Base-by-base conservation (phyloP, 2,888 invertebrate species). In the Dasypogon diadema region DNA sequence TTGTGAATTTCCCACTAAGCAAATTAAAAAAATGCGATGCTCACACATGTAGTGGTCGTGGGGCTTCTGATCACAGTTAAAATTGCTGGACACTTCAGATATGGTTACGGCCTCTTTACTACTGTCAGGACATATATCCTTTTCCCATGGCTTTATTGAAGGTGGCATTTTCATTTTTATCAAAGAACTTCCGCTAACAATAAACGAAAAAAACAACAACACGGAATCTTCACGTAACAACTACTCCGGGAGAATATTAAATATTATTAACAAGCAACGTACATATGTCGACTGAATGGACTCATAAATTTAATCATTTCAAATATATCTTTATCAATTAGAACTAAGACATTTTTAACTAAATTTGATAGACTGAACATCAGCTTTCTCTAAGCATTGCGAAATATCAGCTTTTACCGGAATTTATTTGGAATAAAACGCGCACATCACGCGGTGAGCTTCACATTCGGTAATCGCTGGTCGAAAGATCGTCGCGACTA, bases 11-110 rank as follows among this genome's bases (percentile, higher is more conserved):
- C 5, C 14, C 16, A 2, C 16, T 30, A 16, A 8, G 16, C 30
- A 16, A 34, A 58, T 30, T 6, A 8, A 34, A 30, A 16, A 34
- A 58, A 10, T 60, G 8, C 14, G 26, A 14, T 34, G 60, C 60
- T 65, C 48, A 65, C 65, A 65, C 65, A 65, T 65, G 12, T 65
- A 65, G 24, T 65, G 48, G n/a, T 65, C 65, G 21, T 24, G n/a
- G 14, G 12, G 22, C 14, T 65, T 65, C 14, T 24, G 24, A n/a
- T 65, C 12, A 8, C 26, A 42, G 48, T 46, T 65, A 46, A 65
- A 2, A 6, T 16, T 46, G 46, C 46, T 22, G 24, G 65, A 22
- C 22, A n/a, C 14, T 14, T 4, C 21, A 21, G 51, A 2, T 21
- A 51, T 51, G 12, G 24, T 22, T 6, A 14, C 46, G 14, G 24